Percentiles rank a stretch among this genome's conserved stretches.
phyloP scores from a whole-genome alignment of 2,113 vertebrate genomes.

The Brachionichthys hirsutus region DNA sequence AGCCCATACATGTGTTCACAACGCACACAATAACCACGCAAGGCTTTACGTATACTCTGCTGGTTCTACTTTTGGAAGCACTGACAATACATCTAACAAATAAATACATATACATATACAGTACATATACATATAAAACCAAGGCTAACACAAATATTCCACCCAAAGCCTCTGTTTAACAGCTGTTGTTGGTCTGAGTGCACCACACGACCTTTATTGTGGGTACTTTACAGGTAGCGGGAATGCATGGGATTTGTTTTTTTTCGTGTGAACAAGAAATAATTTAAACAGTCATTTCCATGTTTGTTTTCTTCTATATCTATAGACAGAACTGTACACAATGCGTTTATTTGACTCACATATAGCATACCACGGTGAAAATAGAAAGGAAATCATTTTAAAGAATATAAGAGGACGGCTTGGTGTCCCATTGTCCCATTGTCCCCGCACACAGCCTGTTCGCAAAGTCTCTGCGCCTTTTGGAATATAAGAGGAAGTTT shows the following conservation, averaged over 20 bases:
- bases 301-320: conserved; percentile 83
- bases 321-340: conserved; percentile 92
- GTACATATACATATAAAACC: conserved; percentile 76
- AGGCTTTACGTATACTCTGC: conserved; percentile 81
- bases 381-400: conserved; percentile 81
- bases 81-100: conserved; percentile 63
- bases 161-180: conserved; percentile 32
- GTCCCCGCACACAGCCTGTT: conserved; percentile 78
- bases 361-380: conserved; percentile 83
- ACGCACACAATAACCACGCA: conserved; percentile 88
- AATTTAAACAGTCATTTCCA: conserved; percentile 91
- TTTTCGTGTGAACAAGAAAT: conserved; percentile 84
- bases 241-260: conserved; percentile 1
- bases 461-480: conserved; percentile 85
- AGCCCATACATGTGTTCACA: conserved; percentile 87
- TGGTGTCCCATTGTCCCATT: conserved; percentile 47
- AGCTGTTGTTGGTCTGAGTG: conserved; percentile 66
- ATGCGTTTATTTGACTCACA: conserved; percentile 84
- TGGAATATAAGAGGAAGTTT: conserved; percentile 65
- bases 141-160: conserved; percentile 75
- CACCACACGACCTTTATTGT: conserved; percentile 84
- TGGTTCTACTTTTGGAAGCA: conserved; percentile 89
- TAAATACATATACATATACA: conserved; percentile 84
- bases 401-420: conserved; percentile 78
- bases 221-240: conserved; percentile 31